These are phyloP conservation scores for Drosophila nigricruria DNA, from an alignment of 2,888 invertebrate genomes.

Conservation along the genomic window DNA sequence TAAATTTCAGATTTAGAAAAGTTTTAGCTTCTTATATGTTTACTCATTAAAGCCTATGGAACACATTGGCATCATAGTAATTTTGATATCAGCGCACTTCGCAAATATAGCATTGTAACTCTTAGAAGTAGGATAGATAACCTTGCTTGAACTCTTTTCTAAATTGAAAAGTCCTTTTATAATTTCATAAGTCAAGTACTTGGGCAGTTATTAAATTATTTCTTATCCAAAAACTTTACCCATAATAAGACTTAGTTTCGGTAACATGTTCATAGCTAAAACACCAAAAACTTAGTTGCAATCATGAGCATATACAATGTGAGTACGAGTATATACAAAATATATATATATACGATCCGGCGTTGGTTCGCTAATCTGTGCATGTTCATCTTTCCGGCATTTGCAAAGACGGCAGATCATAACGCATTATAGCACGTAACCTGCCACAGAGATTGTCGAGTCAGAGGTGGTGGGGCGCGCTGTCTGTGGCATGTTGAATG, in stretches of 20 bases:
- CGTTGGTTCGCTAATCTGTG: conserved; percentile 46
- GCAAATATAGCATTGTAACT: too few species aligned
- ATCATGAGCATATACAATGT: background rate
- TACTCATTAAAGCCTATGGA: too few species aligned
- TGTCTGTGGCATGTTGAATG: conserved; percentile 24
- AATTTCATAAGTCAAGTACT: background rate
- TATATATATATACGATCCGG: background rate
- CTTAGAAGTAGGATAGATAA: too few species aligned
- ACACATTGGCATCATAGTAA: too few species aligned
- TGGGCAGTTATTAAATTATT: background rate
- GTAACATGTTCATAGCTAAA: background rate
- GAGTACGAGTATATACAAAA: background rate
- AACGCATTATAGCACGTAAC: conserved; percentile 67
- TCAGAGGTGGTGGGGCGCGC: conserved; percentile 13
- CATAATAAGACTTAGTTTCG: background rate
- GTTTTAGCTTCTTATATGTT: too few species aligned
- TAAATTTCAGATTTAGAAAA: too few species aligned
- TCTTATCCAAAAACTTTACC: background rate
- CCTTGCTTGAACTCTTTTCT: too few species aligned
- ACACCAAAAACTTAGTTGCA: conserved; percentile 4
- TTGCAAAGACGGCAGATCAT: conserved; percentile 67
- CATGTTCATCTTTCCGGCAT: conserved; percentile 73
- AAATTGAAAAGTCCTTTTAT: background rate
- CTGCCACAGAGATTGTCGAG: conserved; percentile 37
- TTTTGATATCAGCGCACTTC: too few species aligned